phyloP scores from a whole-genome alignment of 2,797 vertebrate genomes.

The Galaxias olidus region DNA sequence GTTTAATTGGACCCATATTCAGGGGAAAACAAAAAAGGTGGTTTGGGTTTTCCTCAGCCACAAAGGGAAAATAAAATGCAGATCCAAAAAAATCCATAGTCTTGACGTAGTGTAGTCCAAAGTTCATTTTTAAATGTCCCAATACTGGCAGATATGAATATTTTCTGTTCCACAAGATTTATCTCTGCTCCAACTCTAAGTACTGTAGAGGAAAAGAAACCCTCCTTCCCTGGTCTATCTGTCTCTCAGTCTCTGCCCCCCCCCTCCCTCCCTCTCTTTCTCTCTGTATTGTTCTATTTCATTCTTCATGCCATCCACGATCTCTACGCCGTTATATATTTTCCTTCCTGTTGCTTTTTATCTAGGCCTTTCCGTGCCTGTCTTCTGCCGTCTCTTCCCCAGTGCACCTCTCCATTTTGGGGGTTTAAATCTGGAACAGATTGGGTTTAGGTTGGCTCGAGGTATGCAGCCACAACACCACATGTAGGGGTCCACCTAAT shows the following conservation, averaged over 20 bases:
- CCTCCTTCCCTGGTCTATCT: slow-evolving; percentile 6
- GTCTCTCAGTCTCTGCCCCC: neutral
- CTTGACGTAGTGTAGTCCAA: slow-evolving; percentile 51
- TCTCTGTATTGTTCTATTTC: no score
- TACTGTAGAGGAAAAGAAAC: slow-evolving; percentile 62
- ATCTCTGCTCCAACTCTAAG: slow-evolving; percentile 45
- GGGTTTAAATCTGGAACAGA: slow-evolving; percentile 77
- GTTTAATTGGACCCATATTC: slow-evolving; percentile 76
- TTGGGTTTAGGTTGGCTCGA: slow-evolving; percentile 77
- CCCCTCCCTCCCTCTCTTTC: slow-evolving; percentile 12
- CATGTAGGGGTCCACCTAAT: slow-evolving; percentile 74
- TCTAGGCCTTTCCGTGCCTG: neutral
- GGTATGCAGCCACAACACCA: slow-evolving; percentile 81
- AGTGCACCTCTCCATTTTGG: slow-evolving; percentile 57
- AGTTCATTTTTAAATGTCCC: slow-evolving; percentile 44
- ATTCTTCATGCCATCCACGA: neutral
- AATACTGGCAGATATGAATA: slow-evolving; percentile 55
- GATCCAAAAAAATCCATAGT: slow-evolving; percentile 30
- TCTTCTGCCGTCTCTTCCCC: slow-evolving; percentile 11
- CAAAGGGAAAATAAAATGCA: slow-evolving; percentile 61
- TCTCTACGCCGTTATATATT: no score
- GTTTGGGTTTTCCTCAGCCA: slow-evolving; percentile 65
- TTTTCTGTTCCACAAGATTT: slow-evolving; percentile 45
- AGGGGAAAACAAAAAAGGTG: slow-evolving; percentile 51
- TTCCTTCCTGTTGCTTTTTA: neutral